A percentile compares a stretch with the other conserved stretches of the same genome.
Conservation (phyloP, 2,888 invertebrate genomes). For the Lacanobia wlatinum region DNA sequence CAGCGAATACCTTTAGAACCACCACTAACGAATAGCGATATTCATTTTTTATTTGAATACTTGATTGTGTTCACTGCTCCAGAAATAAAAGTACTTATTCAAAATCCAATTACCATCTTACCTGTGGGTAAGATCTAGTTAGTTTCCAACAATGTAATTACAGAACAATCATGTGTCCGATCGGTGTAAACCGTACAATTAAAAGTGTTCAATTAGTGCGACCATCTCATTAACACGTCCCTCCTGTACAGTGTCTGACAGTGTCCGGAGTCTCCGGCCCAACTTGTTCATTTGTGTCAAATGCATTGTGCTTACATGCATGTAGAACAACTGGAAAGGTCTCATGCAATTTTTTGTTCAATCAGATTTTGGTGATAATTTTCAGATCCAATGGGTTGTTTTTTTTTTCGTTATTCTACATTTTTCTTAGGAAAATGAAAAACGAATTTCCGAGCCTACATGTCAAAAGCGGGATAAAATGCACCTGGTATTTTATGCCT, state of each 20-base stretch:
- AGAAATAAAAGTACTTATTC: background rate
- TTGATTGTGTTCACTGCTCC: background rate
- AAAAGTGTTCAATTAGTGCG: slow-evolving; percentile 66
- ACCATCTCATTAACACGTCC: slow-evolving; percentile 67
- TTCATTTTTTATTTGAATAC: background rate
- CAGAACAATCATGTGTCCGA: slow-evolving; percentile 42
- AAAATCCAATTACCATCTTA: slow-evolving; percentile 7
- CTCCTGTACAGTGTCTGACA: background rate
- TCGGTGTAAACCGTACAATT: slow-evolving; percentile 54
- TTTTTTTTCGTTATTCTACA: no score
- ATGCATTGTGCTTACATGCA: slow-evolving; percentile 45
- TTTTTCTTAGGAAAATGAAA: no score
- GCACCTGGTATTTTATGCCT: no score
- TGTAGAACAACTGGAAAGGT: slow-evolving; percentile 30
- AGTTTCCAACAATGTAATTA: slow-evolving; percentile 40
- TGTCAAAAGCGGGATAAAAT: no score
- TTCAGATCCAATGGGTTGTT: no score
- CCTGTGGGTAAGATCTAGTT: background rate
- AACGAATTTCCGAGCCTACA: no score
- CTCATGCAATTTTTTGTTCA: background rate
- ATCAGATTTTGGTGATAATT: no score
- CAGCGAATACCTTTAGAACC: background rate
- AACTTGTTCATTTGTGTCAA: slow-evolving; percentile 61
- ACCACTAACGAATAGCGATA: background rate
- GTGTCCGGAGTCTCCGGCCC: background rate